Evolutionary conservation across 2,888 invertebrate species (phyloP).

Genomic region (Neuroscelio doddi): DNA sequence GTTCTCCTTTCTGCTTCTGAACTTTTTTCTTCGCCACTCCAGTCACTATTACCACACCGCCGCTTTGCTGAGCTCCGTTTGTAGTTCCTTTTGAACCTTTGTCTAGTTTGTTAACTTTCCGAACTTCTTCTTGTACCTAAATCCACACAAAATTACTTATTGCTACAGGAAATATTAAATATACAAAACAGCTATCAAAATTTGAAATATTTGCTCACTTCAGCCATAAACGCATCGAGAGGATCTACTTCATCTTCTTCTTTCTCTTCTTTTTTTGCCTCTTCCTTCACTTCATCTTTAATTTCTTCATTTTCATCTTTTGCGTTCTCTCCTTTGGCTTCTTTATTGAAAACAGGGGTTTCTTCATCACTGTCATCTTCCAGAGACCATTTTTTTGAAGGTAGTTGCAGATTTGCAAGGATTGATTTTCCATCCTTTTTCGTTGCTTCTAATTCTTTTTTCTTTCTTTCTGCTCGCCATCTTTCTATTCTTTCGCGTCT

Average conservation of each 20-base stretch:
- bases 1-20: slow-evolving; percentile 91
- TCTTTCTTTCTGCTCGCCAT: slow-evolving; percentile 95
- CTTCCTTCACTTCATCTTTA: slow-evolving; percentile 67
- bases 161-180: no score
- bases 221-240: slow-evolving; percentile 98
- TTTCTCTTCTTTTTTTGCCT: slow-evolving; percentile 65
- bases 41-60: slow-evolving; percentile 85
- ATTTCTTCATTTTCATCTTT: slow-evolving; percentile 72
- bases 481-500: slow-evolving; percentile 95
- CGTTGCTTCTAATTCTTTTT: slow-evolving; percentile 86
- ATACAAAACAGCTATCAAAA: no score
- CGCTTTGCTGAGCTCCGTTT: slow-evolving; percentile 63
- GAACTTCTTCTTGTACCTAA: slow-evolving; percentile 83
- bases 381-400: slow-evolving; percentile 95
- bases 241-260: slow-evolving; percentile 92
- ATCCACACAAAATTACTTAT: slow-evolving; percentile 3
- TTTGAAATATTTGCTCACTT: slow-evolving; percentile 68
- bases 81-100: slow-evolving; percentile 74
- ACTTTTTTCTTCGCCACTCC: slow-evolving; percentile 88
- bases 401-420: slow-evolving; percentile 76
- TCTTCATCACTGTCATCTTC: slow-evolving; percentile 95
- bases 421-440: slow-evolving; percentile 85
- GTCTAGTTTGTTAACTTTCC: slow-evolving; percentile 84
- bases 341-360: slow-evolving; percentile 62
- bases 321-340: slow-evolving; percentile 74